phyloP scores from a whole-genome alignment of 2,113 vertebrate genomes.

The Pleuronectes platessa region DNA sequence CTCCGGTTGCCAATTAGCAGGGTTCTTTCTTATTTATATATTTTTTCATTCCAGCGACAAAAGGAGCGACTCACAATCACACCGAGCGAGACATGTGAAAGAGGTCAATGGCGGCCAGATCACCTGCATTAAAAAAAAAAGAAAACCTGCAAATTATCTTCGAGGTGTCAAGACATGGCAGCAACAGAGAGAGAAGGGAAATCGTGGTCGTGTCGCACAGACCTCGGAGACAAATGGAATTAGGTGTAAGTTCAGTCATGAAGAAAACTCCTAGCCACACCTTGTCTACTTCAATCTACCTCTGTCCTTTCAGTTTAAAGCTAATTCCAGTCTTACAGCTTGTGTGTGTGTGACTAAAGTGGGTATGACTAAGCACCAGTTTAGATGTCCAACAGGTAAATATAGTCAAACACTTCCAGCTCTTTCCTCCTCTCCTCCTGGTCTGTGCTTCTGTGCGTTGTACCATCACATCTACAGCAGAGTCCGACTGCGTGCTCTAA shows the following conservation, averaged over 20 bases:
- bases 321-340: neutral
- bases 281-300: neutral
- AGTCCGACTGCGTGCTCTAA: too few relatives aligned
- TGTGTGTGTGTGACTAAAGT: neutral
- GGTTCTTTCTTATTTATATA: neutral
- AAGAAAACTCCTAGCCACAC: slow-evolving; percentile 3
- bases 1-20: slow-evolving; percentile 38
- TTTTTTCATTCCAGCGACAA: neutral
- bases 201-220: neutral
- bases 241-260: neutral
- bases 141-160: slow-evolving; percentile 1
- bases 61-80: slow-evolving; percentile 23
- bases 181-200: neutral
- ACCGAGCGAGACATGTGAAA: slow-evolving; percentile 1
- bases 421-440: neutral
- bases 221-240: slow-evolving; percentile 5
- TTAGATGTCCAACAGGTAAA: slow-evolving; percentile 20
- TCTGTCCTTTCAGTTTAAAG: neutral
- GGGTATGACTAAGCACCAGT: neutral
- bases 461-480: too few relatives aligned
- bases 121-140: slow-evolving; percentile 23
- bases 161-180: neutral
- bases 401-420: neutral
- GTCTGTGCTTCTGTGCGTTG: neutral
- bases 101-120: slow-evolving; percentile 8